These are phyloP conservation scores for Callinectes sapidus DNA, from an alignment of 2,888 invertebrate species.

Conservation along the genomic window DNA sequence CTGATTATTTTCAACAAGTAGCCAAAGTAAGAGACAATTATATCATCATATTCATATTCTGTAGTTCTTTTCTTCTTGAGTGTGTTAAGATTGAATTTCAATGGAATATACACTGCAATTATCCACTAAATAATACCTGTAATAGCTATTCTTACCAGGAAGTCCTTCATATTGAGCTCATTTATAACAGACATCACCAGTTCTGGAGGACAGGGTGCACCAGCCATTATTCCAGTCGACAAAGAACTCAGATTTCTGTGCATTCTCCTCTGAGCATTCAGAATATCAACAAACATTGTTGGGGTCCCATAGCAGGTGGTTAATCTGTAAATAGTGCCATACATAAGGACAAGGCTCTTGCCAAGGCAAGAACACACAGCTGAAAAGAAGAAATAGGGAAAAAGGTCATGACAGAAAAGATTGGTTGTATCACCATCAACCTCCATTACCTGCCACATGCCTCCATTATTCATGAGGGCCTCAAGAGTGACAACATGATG, in stretches of 20 bases:
- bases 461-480: no score
- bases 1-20: no score
- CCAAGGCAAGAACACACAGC: no score
- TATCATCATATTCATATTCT: no score
- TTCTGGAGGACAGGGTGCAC: constrained; percentile 78
- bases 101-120: not conserved
- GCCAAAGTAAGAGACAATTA: no score
- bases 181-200: constrained; percentile 76
- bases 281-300: constrained; percentile 89
- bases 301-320: constrained; percentile 86
- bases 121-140: not conserved
- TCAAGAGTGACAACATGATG: no score
- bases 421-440: no score
- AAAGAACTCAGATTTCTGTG: constrained; percentile 74
- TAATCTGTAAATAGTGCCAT: constrained; percentile 79
- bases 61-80: no score
- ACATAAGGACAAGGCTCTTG: no score
- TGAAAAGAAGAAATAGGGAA: no score
- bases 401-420: no score
- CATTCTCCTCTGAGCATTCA: constrained; percentile 76
- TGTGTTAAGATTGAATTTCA: not conserved
- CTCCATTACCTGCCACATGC: no score
- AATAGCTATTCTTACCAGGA: constrained; percentile 74
- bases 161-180: constrained; percentile 77
- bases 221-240: constrained; percentile 78